Evolutionary conservation across 2,797 vertebrate species (phyloP), one percentile per base, ranked within the genome.

Genomic region (Microctenopoma steveboyesi): DNA sequence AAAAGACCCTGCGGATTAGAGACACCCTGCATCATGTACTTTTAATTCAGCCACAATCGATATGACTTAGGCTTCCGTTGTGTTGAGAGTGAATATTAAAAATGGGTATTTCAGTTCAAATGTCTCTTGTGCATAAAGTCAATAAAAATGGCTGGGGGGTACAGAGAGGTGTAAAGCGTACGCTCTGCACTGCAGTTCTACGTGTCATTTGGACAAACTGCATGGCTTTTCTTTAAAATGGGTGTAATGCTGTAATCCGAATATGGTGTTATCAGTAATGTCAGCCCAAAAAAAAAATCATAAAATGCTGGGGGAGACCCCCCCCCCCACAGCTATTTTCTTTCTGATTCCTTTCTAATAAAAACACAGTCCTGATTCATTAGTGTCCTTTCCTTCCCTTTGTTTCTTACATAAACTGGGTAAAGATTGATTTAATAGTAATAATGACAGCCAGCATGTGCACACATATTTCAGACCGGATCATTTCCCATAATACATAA

Each of bases 1-100:
- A 96, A 97, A 96, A 96, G 95, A 97, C 93, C 93, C 95, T 91
- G 92, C 86, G 94, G 96, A 95, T 95, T 95, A 93, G 92, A 92
- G 89, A 93, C 91, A 84, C 93, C 94, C 90, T 83, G 79, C 91
- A 92, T 95, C 92, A 95, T 94, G 95, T 94, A 94, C 95, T 94
- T 96, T 97, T 92, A 96, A 95, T 95, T 95, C 78, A 94, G 88
- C 91, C 71, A 76, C 86, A 85, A 93, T 95, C 93, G 88, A 95
- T 95, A 88, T 69, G 89, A 91, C 93, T 94, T 92, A 88, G 89
- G 81, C 88, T 45, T 73, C 83, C 81, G 86, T 93, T 92, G 92
- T 92, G 92, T 88, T 71, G 64, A 56, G 78, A 91, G 87, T 86
- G 87, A 93, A 93, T 94, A 94, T 94, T 92, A 92, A 92, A 92